phyloP scores from a whole-genome alignment of 2,113 vertebrate species.

The Eulacestoma nigropectus region DNA sequence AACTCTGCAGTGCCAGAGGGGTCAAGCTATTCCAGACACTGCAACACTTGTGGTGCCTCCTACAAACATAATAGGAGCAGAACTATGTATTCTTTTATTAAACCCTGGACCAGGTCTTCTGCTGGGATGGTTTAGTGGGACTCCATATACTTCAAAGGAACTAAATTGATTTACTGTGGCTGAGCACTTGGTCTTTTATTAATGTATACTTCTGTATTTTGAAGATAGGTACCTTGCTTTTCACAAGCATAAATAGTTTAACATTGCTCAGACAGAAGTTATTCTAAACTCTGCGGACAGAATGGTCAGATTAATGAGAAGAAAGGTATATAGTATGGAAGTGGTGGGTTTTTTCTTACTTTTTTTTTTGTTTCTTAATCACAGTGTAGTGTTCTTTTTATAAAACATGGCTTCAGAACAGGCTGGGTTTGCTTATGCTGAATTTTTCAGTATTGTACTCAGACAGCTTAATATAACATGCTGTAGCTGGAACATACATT shows the following conservation, averaged over 20 bases:
- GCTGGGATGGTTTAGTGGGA: neutral
- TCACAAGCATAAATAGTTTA: neutral
- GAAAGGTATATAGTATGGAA: neutral
- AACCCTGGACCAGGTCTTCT: neutral
- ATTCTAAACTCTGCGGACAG: neutral
- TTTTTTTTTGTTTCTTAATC: neutral
- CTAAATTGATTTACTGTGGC: neutral
- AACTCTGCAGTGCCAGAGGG: conserved; percentile 46
- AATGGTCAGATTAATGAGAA: neutral
- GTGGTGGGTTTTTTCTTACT: accelerated
- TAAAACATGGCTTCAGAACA: neutral
- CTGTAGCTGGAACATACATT: neutral
- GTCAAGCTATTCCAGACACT: conserved; percentile 31
- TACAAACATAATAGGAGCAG: neutral
- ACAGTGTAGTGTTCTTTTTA: neutral
- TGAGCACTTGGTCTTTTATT: neutral
- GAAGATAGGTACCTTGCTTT: neutral
- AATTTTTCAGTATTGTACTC: neutral
- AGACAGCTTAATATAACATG: neutral
- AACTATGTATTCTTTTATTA: neutral
- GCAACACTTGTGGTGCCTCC: neutral
- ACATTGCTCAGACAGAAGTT: neutral
- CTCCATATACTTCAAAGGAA: neutral
- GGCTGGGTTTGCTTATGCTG: neutral
- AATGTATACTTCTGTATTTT: neutral